Percentiles rank a stretch among this genome's conserved stretches.
phyloP scores from a whole-genome alignment of 2,888 invertebrate genomes.

The Petrophora chlorosata region DNA sequence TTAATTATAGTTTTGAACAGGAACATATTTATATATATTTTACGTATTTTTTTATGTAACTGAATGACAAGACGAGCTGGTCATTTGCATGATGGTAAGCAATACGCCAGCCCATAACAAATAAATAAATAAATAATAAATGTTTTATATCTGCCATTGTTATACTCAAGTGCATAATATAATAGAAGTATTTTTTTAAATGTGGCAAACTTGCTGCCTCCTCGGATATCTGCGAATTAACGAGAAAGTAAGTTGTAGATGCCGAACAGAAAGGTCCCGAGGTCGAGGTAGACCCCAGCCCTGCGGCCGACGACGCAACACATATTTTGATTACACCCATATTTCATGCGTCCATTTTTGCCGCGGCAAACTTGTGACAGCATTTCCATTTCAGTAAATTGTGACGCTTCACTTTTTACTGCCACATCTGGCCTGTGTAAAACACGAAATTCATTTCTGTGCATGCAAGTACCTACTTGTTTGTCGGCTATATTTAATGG shows the following conservation, averaged over 20 bases:
- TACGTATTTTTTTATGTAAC: too few species aligned
- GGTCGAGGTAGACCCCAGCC: slow-evolving; percentile 17
- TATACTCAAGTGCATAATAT: too few species aligned
- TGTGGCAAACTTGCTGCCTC: too few species aligned
- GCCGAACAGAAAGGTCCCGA: slow-evolving; percentile 12
- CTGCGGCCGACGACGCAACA: slow-evolving; percentile 38
- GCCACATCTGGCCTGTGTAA: slow-evolving; percentile 40
- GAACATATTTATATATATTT: too few species aligned
- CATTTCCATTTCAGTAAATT: slow-evolving; percentile 56
- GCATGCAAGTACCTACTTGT: slow-evolving; percentile 12
- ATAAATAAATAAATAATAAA: too few species aligned
- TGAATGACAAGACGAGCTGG: too few species aligned
- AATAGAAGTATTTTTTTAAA: too few species aligned
- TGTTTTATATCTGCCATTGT: too few species aligned
- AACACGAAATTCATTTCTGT: slow-evolving; percentile 46
- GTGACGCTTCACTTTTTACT: slow-evolving; percentile 58
- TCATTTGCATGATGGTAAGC: too few species aligned
- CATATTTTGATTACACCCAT: slow-evolving; percentile 53
- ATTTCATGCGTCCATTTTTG: slow-evolving; percentile 58
- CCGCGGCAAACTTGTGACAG: slow-evolving; percentile 50
- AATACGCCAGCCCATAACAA: too few species aligned
- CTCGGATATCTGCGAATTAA: too few species aligned
- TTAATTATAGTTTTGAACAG: too few species aligned
- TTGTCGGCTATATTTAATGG: slow-evolving; percentile 1
- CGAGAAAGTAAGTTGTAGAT: not conserved